Percentiles rank a stretch among this genome's conserved stretches.
Evolutionary conservation across 2,797 vertebrate genomes (phyloP).

Genomic region (Graptemys geographica): DNA sequence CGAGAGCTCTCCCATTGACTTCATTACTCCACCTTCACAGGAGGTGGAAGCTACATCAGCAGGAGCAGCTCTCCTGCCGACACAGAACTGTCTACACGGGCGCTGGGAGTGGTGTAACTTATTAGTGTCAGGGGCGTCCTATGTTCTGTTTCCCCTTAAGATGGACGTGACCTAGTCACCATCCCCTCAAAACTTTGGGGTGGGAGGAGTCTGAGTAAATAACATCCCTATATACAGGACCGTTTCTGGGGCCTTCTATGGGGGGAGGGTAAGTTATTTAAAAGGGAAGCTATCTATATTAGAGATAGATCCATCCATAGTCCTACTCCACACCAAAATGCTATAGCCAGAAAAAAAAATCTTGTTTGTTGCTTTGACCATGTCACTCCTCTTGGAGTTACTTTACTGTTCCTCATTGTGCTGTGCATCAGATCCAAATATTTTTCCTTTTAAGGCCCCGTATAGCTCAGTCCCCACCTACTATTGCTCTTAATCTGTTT

Average conservation of each 20-base stretch:
- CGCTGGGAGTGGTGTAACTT: neutral
- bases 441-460: neutral
- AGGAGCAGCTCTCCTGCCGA: neutral
- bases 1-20: neutral
- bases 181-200: neutral
- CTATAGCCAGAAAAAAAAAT: neutral
- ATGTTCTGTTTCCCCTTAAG: neutral
- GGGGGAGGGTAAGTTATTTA: neutral
- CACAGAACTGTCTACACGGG: neutral
- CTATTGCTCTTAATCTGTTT: neutral
- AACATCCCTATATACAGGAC: neutral
- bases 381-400: neutral
- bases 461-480: neutral
- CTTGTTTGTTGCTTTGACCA: neutral
- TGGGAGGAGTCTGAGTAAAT: neutral
- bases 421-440: neutral
- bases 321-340: neutral
- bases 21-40: neutral
- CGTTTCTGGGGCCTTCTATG: neutral
- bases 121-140: neutral
- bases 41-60: neutral
- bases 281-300: neutral
- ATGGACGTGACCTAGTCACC: neutral
- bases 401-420: neutral
- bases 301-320: neutral